Evolutionary conservation across 2,888 invertebrate species (phyloP), one percentile per base, ranked within the genome.

Genomic region (Tubulanus polymorphus): DNA sequence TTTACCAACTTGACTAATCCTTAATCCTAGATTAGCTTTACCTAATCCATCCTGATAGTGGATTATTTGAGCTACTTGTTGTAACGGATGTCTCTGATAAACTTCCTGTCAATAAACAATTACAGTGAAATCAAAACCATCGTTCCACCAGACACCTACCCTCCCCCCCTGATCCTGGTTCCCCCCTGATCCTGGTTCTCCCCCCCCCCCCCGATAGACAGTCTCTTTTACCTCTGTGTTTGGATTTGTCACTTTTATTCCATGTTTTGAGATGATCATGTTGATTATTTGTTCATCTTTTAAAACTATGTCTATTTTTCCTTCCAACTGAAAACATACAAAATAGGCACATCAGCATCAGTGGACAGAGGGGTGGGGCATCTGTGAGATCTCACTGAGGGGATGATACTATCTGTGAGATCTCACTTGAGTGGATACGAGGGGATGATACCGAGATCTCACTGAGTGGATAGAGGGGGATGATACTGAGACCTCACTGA

Each of bases 51-150:
- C 74, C 47, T 63, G 66, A 58, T 75, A 77, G 55, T 71, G 70
- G 26, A 75, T 68, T 20, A 74, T 67, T 63, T 77, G 75, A 18
- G 74, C 72, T 35, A 76, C 67, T 0, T 73, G 73, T 58, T 75
- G 75, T 5, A 77, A 66, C 1, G 77, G 75, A 54, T 75, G 74
- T 37, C 77, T 56, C 58, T 76, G 73, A 12, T 72, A 55, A 12
- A 76, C 72, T 56, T 74, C 74, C 73, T 75, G 62, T 26, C 54
- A 47, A 8, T 27, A 49, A 37, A 52, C 18, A 45, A 48, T 12
- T 12, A n/a, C 10, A 32, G 35, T 10, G 10, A 32, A 10, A 32
- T 32, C 35, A 32, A 12, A 10, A 32, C n/a, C 35, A 32, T 32
- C 15, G 10, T 45, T 35, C n/a, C 12, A 35, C 35, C n/a, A 35